phyloP scores from a whole-genome alignment of 2,113 vertebrate genomes.

The Noturus placidus region DNA sequence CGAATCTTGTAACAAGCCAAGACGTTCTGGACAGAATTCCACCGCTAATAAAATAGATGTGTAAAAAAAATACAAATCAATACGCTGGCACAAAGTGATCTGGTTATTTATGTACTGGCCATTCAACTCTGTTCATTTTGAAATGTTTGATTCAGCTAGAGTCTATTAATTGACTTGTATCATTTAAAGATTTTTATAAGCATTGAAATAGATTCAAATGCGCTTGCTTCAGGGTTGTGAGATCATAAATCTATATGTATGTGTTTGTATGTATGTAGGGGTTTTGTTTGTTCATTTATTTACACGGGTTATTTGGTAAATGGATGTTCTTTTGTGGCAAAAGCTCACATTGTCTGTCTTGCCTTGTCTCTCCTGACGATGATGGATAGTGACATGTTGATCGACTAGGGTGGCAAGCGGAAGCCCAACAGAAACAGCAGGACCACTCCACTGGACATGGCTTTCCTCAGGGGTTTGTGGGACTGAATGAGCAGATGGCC shows the following conservation, averaged over 20 bases:
- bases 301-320: background rate
- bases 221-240: background rate
- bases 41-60: background rate
- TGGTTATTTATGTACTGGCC: background rate
- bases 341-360: background rate
- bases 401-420: conserved; percentile 31
- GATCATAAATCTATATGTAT: background rate
- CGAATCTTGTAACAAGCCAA: background rate
- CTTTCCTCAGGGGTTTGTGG: conserved; percentile 40
- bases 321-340: conserved; percentile 7
- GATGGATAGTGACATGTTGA: conserved; percentile 48
- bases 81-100: background rate
- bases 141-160: background rate
- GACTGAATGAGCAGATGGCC: conserved; percentile 50
- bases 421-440: conserved; percentile 34
- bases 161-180: background rate
- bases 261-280: background rate
- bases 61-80: background rate
- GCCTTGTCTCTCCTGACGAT: conserved; percentile 28
- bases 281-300: background rate
- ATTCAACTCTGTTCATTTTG: background rate
- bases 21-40: background rate
- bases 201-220: background rate
- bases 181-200: background rate
- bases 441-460: conserved; percentile 34